A percentile compares a stretch with the other conserved stretches of the same genome.
Evolutionary conservation across 1,140 invertebrate genomes (phyloP).

Genomic region (Rhysida immarginata): DNA sequence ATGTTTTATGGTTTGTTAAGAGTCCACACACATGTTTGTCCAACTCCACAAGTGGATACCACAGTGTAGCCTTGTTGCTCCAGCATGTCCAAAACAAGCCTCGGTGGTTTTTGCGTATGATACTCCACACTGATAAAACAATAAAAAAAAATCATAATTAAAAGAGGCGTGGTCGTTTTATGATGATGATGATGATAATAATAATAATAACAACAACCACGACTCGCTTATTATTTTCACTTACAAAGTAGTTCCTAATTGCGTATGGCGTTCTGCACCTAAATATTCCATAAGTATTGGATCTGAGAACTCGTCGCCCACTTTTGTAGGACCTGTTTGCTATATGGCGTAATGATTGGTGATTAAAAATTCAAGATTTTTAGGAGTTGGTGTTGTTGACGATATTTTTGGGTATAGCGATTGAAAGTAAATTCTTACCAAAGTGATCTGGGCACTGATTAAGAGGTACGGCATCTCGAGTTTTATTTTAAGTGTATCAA

Average conservation of each 20-base stretch:
- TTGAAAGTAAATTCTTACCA: too few relatives aligned
- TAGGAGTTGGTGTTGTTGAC: too few relatives aligned
- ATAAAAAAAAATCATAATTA: too few relatives aligned
- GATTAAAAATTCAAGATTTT: too few relatives aligned
- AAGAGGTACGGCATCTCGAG: too few relatives aligned
- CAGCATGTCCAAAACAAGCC: conserved; percentile 29
- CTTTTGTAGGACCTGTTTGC: conserved; percentile 18
- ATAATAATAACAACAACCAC: too few relatives aligned
- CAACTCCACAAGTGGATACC: conserved; percentile 28
- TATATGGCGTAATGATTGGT: too few relatives aligned
- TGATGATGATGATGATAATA: too few relatives aligned
- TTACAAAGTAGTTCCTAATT: not conserved
- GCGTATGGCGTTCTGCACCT: not conserved
- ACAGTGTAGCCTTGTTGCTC: conserved; percentile 27
- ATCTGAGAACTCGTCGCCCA: conserved; percentile 16
- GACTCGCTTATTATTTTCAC: not conserved
- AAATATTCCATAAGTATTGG: conserved; percentile 13
- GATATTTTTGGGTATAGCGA: too few relatives aligned
- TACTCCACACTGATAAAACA: conserved; percentile 26
- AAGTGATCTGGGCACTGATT: too few relatives aligned
- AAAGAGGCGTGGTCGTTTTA: too few relatives aligned
- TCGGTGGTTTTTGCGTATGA: conserved; percentile 20
- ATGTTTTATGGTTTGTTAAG: conserved; percentile 17
- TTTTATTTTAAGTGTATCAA: too few relatives aligned
- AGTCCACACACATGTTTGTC: conserved; percentile 34